phyloP scores from a whole-genome alignment of 64 coral and sea anemone species.

The Catalaphyllia jardinei region DNA sequence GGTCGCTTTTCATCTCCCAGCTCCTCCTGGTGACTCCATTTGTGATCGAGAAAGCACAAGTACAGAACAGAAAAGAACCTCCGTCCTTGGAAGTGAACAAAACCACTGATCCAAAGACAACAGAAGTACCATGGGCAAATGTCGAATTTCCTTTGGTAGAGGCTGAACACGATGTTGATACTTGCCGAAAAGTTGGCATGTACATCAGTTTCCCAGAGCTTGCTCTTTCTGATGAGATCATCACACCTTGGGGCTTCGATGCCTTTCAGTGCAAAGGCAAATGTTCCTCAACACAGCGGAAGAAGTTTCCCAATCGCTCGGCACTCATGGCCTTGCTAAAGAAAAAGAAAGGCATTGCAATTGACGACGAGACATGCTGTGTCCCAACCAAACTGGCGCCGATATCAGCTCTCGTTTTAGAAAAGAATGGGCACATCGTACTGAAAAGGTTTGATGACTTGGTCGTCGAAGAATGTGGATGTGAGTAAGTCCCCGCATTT shows the following conservation, averaged over 20 bases:
- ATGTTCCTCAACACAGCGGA: not conserved
- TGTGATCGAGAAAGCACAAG: no score
- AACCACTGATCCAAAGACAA: no score
- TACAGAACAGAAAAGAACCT: no score
- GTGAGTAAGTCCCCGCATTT: not conserved
- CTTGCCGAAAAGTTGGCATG: conserved; percentile 11
- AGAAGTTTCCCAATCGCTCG: not conserved
- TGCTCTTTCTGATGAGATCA: not conserved
- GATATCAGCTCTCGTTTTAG: not conserved
- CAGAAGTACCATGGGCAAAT: no score
- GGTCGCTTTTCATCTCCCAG: no score
- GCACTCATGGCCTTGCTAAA: not conserved
- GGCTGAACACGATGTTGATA: not conserved
- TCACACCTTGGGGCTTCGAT: not conserved
- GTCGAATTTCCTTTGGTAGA: no score
- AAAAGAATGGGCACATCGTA: no score
- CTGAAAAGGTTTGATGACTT: no score
- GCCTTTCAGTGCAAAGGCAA: not conserved
- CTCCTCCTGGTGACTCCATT: no score
- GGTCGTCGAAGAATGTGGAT: not conserved
- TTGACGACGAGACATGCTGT: not conserved
- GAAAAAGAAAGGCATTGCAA: not conserved
- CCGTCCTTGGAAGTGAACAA: no score
- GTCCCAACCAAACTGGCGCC: not conserved
- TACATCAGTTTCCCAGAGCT: not conserved